phyloP scores from a whole-genome alignment of 2,888 invertebrate species.

The Pseudococcus viburni region DNA sequence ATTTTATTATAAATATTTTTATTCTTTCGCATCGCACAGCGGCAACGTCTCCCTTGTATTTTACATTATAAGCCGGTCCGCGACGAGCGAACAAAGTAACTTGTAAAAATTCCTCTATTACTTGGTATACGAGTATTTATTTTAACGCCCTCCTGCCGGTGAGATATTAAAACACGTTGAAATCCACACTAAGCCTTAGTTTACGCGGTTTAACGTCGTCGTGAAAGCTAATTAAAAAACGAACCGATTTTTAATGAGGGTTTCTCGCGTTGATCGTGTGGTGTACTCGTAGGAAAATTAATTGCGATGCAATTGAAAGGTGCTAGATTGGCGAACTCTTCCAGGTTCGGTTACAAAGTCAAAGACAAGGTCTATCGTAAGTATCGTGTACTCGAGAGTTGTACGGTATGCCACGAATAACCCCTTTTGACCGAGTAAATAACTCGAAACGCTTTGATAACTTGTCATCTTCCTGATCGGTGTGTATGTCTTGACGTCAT shows the following conservation, averaged over 20 bases:
- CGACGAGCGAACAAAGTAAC: neutral
- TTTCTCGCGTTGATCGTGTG: neutral
- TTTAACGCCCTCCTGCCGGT: neutral
- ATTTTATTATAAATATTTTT: slow-evolving; percentile 23
- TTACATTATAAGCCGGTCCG: neutral
- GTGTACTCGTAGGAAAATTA: neutral
- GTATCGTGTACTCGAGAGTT: neutral
- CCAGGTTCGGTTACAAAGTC: neutral
- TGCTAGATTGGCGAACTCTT: neutral
- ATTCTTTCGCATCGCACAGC: neutral
- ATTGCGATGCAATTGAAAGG: slow-evolving; percentile 35
- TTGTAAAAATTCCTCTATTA: slow-evolving; percentile 24
- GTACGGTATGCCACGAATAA: neutral
- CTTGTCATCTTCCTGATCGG: neutral
- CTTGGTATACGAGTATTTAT: neutral
- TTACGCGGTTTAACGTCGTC: neutral
- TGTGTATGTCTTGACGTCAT: too few species aligned
- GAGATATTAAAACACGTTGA: slow-evolving; percentile 20
- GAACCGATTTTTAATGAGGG: slow-evolving; percentile 18
- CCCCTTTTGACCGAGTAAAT: neutral
- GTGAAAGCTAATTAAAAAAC: neutral
- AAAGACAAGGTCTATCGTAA: neutral
- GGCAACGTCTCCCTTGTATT: neutral
- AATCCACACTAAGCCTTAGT: neutral
- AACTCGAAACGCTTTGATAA: slow-evolving; percentile 2